Evolutionary conservation across 2,113 vertebrate genomes (phyloP), one percentile per base, ranked within the genome.

Genomic region (Ceyx cyanopectus): DNA sequence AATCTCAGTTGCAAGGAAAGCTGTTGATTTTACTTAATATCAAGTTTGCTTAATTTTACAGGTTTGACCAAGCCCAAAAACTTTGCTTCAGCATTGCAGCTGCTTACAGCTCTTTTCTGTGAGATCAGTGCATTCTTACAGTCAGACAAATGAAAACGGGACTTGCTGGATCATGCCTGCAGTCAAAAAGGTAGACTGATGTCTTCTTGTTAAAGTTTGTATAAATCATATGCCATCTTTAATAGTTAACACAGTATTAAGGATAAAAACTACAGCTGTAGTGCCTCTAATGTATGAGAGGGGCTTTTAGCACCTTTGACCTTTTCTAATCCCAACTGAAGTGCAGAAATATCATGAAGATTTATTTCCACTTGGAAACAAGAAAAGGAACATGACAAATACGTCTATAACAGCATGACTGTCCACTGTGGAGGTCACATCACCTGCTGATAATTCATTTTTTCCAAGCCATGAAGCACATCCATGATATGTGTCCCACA

Each of bases 101-200:
- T 29, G 27, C 45, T 53, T 53, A 30, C 43, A 72, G 40, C 13
- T 30, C 21, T 60, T 21, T 94, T 88, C 60, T 1, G 0, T 57
- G 69, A 63, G 82, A 88, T 86, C 46, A 81, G n/a, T 6, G 11
- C 80, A 41, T 80, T 81, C 76, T 77, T 53, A 58, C 22, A 40
- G 67, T 12, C 87, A 89, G 81, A 24, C 26, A 85, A 67, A 81
- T 6, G 43, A 56, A 74, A 60, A 86, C 89, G 27, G 29, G 68
- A 82, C 89, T 87, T 85, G 85, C 87, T 77, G 63, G 74, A 87
- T 93, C 95, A 74, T 56, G 72, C 23, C 78, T 46, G 87, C 45
- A 14, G 10, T 56, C 72, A 76, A 62, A 81, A 85, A 62, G 15
- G 56, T 3, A 72, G 37, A 34, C 20, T 2, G 1, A 32, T 43